Evolutionary conservation across 2,113 vertebrate species (phyloP).

Genomic region (Eurystomus gularis): DNA sequence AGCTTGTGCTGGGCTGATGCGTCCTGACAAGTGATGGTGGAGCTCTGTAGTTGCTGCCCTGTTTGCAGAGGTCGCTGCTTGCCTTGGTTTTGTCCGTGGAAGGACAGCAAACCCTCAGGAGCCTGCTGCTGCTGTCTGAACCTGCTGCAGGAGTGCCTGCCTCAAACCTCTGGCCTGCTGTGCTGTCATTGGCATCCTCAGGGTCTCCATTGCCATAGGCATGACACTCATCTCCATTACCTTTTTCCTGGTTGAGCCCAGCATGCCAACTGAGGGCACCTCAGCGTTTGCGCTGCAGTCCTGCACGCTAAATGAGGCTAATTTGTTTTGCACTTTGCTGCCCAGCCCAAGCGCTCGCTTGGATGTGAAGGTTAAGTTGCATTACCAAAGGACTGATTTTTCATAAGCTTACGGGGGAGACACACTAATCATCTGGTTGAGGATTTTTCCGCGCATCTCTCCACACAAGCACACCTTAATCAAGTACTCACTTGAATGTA

Average conservation of each 20-base stretch:
- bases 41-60: neutral
- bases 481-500: slow-evolving; percentile 63
- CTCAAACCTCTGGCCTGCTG: neutral
- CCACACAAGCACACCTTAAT: slow-evolving; percentile 55
- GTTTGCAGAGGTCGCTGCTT: neutral
- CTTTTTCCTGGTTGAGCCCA: neutral
- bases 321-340: neutral
- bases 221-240: fast-evolving
- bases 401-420: neutral
- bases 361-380: slow-evolving; percentile 35
- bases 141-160: neutral
- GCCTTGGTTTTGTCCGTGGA: neutral
- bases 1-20: neutral
- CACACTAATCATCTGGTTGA: neutral
- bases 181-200: neutral
- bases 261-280: neutral
- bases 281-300: fast-evolving
- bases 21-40: neutral
- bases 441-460: slow-evolving; percentile 8
- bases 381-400: neutral
- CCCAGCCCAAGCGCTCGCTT: neutral
- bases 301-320: neutral
- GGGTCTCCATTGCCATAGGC: fast-evolving
- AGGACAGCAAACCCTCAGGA: neutral
- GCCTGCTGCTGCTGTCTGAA: neutral